phyloP scores from a whole-genome alignment of 2,797 vertebrate genomes.

The Leucoraja ocellata region DNA sequence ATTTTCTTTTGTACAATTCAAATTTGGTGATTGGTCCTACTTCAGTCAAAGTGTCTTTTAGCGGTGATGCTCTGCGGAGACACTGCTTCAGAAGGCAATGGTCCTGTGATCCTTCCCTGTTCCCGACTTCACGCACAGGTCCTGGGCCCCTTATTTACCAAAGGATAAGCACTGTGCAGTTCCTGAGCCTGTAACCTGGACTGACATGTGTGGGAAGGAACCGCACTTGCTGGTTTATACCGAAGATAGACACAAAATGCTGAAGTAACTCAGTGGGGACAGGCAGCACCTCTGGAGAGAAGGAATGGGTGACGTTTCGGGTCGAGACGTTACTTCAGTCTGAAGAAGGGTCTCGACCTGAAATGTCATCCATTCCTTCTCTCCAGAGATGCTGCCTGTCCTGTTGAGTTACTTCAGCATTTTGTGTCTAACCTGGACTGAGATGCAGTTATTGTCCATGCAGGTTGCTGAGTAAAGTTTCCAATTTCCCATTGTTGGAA shows the following conservation, averaged over 20 bases:
- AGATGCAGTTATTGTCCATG: neutral
- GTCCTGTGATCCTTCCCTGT: neutral
- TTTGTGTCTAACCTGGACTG: neutral
- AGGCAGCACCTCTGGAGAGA: no score
- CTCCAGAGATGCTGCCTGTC: no score
- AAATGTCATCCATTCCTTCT: no score
- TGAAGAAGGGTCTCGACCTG: no score
- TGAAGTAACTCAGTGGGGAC: no score
- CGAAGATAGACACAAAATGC: no score
- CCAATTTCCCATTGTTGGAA: conserved; percentile 47
- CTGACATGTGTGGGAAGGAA: neutral
- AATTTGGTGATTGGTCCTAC: neutral
- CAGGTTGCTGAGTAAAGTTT: conserved; percentile 5
- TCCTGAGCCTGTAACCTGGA: neutral
- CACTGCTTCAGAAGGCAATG: neutral
- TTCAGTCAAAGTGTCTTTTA: neutral
- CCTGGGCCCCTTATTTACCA: neutral
- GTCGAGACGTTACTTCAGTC: no score
- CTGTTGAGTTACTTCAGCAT: no score
- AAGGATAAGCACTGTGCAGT: neutral
- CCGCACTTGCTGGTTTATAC: no score
- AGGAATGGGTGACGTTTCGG: no score
- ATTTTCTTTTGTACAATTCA: conserved; percentile 8
- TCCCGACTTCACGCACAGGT: neutral
- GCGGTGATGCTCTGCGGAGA: neutral